Conservation (phyloP, 92 coral and sea anemone genomes). For the Porites divaricata region DNA sequence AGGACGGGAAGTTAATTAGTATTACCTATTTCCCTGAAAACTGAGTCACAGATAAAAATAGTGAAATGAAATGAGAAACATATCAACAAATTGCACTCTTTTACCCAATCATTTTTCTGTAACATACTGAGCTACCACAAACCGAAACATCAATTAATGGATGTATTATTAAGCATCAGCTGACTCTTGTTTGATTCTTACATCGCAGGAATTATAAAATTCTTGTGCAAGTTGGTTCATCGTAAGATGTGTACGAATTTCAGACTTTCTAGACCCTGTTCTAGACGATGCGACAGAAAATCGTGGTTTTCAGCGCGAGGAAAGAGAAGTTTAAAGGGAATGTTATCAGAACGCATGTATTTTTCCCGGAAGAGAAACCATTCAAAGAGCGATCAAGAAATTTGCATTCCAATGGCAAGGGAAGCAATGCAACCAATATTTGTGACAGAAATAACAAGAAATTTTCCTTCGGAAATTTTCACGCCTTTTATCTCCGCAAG, state of each 20-base stretch:
- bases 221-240: conserved; percentile 3
- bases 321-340: not conserved
- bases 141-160: conserved; percentile 11
- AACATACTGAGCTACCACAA: conserved; percentile 3
- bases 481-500: conserved; percentile 49
- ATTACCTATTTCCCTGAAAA: conserved; percentile 10
- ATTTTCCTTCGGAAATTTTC: conserved; percentile 43
- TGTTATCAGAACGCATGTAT: not conserved
- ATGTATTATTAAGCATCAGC: not conserved
- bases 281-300: conserved; percentile 13
- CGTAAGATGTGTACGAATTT: conserved; percentile 33
- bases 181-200: conserved; percentile 2
- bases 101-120: conserved; percentile 27
- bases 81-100: conserved; percentile 18
- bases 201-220: conserved; percentile 23
- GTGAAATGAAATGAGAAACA: conserved; percentile 18
- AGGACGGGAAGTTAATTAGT: not conserved
- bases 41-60: conserved; percentile 30
- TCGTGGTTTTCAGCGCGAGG: not conserved
- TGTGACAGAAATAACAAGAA: conserved; percentile 43
- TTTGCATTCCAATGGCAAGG: conserved; percentile 35
- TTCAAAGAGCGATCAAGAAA: conserved; percentile 32
- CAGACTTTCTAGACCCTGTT: conserved; percentile 9
- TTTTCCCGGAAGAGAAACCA: conserved; percentile 1
- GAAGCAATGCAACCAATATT: conserved; percentile 41